These are phyloP conservation scores for Papilio demoleus DNA, from an alignment of 2,888 invertebrate species.

Conservation along the genomic window DNA sequence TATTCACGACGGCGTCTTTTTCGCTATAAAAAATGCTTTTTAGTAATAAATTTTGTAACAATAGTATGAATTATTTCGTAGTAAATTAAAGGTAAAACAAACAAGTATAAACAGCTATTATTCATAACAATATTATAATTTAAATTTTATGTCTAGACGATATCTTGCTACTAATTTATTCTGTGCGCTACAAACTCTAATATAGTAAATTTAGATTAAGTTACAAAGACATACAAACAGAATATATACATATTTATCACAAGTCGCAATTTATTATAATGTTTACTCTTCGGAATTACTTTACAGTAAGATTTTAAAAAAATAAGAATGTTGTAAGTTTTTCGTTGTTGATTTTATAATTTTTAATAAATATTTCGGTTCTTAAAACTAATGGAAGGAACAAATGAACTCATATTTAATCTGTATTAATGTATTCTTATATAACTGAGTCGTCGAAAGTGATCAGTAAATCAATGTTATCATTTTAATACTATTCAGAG, in stretches of 20 bases:
- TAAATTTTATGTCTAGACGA: slow-evolving; percentile 4
- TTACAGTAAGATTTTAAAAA: no score
- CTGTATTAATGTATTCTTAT: no score
- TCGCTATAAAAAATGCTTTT: neutral
- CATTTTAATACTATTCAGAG: neutral
- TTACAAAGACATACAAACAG: neutral
- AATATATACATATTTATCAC: no score
- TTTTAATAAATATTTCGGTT: no score
- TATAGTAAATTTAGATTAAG: neutral
- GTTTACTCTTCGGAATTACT: no score
- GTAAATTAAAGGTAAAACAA: neutral
- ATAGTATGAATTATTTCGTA: neutral
- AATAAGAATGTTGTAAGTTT: no score
- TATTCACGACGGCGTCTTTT: neutral
- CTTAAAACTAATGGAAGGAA: no score
- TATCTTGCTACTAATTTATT: slow-evolving; percentile 1
- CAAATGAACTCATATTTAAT: no score
- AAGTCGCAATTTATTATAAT: no score
- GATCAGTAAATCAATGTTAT: no score
- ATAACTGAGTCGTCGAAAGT: no score
- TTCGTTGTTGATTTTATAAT: no score
- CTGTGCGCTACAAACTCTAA: neutral
- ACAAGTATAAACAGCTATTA: neutral
- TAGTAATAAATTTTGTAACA: neutral
- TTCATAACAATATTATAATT: slow-evolving; percentile 1